Evolutionary conservation across 1,140 invertebrate genomes (phyloP).

Genomic region (Drosophila saltans): DNA sequence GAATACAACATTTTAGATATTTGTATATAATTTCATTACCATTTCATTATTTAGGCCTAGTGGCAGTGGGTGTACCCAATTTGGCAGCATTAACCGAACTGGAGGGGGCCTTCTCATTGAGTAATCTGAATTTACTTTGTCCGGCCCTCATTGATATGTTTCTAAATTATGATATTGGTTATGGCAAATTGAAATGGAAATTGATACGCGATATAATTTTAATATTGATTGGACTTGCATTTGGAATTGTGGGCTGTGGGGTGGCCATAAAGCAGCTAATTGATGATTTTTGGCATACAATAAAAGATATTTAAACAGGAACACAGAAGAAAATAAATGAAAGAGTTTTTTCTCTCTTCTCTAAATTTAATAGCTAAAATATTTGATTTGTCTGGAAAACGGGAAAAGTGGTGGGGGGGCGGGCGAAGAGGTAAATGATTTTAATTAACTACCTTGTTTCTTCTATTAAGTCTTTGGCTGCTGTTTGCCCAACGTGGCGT

Average conservation of each 20-base stretch:
- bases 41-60: conserved; percentile 35
- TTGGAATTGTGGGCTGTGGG: conserved; percentile 55
- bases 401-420: neutral
- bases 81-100: conserved; percentile 63
- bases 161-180: conserved; percentile 49
- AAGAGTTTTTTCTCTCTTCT: neutral
- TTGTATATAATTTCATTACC: too few relatives aligned
- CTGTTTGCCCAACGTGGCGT: conserved; percentile 58
- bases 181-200: conserved; percentile 56
- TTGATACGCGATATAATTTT: conserved; percentile 52
- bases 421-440: conserved; percentile 23
- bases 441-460: conserved; percentile 70
- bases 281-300: conserved; percentile 41
- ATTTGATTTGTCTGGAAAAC: conserved; percentile 29
- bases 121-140: conserved; percentile 63
- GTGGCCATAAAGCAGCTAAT: conserved; percentile 53
- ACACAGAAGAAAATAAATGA: neutral
- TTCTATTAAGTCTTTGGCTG: conserved; percentile 35
- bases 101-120: conserved; percentile 63
- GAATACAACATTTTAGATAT: neutral
- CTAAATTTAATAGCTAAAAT: conserved; percentile 39
- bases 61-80: conserved; percentile 58
- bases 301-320: conserved; percentile 17
- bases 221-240: conserved; percentile 51
- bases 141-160: conserved; percentile 61